Base-by-base conservation (phyloP, 2,113 vertebrate species). In the Glareola pratincola region DNA sequence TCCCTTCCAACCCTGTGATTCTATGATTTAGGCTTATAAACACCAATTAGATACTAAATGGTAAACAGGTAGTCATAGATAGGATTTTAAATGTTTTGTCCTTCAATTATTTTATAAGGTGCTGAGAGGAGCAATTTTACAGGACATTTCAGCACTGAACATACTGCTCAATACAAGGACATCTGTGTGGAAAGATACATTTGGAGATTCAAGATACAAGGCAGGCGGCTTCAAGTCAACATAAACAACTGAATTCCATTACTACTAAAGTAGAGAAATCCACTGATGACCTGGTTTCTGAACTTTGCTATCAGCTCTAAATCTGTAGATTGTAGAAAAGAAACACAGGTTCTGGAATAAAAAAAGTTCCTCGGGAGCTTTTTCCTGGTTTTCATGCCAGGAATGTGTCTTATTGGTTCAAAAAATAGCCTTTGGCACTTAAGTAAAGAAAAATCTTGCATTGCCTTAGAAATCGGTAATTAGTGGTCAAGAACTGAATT, bases 151-250 rank as follows among this genome's bases (percentile, higher is more conserved):
- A 84, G 73, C 66, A 67, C 27, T 92, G 88, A 95, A 93, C 59
- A 90, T 73, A 90, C 59, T 76, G 69, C 77, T 90, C 41, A 85
- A 48, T 57, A 88, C 72, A 74, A 92, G 67, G 76, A 86, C 74
- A 92, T 82, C 57, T 94, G 60, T 87, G 64, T 41, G 50, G 82
- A 85, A 94, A 94, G 60, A 94, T 30, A 87, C 11, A 57, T 89
- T 80, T 79, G 21, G 60, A 84, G 64, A 75, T 81, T 85, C 76
- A 87, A 91, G 75, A 84, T 51, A 95, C 59, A 88, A 80, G 64
- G 89, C 92, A 96, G 36, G 94, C 29, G 34, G 83, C 85, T 62
- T 96, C 73, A 66, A 94, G 94, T 87, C 82, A 96, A 94, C 77
- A 85, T n/a, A 22, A 96, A 60, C 75, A 92, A 67, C 57, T 88